A percentile compares a stretch with the other conserved stretches of the same genome.
Evolutionary conservation across 2,888 invertebrate genomes (phyloP).

Genomic region (Alentia gelatinosa): DNA sequence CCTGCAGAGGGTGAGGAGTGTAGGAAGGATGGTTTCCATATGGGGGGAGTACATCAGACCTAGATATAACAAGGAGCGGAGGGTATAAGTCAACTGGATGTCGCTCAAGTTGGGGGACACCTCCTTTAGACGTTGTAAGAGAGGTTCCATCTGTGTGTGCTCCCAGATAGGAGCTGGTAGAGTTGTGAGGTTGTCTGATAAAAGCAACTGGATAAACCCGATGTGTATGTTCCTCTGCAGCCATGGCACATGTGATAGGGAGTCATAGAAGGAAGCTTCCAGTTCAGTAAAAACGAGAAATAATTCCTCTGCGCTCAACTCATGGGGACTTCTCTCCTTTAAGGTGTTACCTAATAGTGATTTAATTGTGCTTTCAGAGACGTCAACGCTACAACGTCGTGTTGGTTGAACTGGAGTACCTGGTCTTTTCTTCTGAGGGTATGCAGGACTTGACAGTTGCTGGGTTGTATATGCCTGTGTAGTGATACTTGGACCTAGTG

Average conservation of each 20-base stretch:
- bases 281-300: not conserved
- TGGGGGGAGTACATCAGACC: not conserved
- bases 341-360: not conserved
- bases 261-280: not conserved
- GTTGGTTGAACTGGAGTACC: too few species aligned
- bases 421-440: too few species aligned
- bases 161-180: not conserved
- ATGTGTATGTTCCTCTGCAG: not conserved
- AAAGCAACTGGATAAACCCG: conserved; percentile 19
- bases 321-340: not conserved
- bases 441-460: too few species aligned
- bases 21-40: not conserved
- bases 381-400: too few species aligned
- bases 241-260: not conserved
- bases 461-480: too few species aligned
- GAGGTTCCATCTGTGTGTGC: not conserved
- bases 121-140: not conserved
- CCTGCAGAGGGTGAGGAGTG: not conserved
- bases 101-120: not conserved
- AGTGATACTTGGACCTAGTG: too few species aligned
- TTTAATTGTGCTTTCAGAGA: not conserved
- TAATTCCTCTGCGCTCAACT: not conserved
- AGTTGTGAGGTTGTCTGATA: not conserved
- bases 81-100: not conserved
- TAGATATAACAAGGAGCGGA: not conserved